These are phyloP conservation scores for Apogon talboti DNA, from an alignment of 2,797 vertebrate species.

Conservation along the genomic window DNA sequence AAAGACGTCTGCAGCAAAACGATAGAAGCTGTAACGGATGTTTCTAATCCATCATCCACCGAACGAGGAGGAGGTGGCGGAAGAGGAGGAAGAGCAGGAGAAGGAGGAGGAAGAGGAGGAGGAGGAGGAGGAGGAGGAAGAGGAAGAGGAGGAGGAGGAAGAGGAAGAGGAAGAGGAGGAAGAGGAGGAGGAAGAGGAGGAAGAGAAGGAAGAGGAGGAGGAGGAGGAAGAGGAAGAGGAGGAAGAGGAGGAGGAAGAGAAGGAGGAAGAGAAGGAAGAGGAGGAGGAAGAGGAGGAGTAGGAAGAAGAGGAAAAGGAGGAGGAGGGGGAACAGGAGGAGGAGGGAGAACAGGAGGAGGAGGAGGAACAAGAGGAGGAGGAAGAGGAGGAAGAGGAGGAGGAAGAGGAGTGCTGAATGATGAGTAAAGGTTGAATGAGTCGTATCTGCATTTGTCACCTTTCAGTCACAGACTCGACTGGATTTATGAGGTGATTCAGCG, in stretches of 20 bases:
- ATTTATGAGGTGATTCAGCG: slow-evolving; percentile 67
- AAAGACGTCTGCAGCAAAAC: slow-evolving; percentile 18
- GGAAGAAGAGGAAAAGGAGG: accelerated
- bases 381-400: slow-evolving; percentile 5
- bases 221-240: neutral
- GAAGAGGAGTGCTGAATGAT: neutral
- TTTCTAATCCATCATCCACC: slow-evolving; percentile 51
- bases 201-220: no score
- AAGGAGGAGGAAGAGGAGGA: neutral
- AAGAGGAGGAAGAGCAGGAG: neutral
- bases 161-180: neutral
- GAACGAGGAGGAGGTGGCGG: neutral
- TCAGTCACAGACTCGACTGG: slow-evolving; percentile 59
- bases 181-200: neutral
- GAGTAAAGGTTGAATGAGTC: slow-evolving; percentile 77
- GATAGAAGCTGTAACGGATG: slow-evolving; percentile 43
- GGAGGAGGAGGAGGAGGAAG: no score
- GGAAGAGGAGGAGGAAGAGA: neutral
- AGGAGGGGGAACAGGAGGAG: neutral
- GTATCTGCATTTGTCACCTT: slow-evolving; percentile 77
- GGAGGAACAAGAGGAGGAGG: neutral
- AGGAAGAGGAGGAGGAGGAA: neutral
- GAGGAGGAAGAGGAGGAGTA: neutral
- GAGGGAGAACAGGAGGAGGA: neutral
- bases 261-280: neutral